Evolutionary conservation across 2,888 invertebrate genomes (phyloP), one percentile per base, ranked within the genome.

Genomic region (Agrilus biguttatus): DNA sequence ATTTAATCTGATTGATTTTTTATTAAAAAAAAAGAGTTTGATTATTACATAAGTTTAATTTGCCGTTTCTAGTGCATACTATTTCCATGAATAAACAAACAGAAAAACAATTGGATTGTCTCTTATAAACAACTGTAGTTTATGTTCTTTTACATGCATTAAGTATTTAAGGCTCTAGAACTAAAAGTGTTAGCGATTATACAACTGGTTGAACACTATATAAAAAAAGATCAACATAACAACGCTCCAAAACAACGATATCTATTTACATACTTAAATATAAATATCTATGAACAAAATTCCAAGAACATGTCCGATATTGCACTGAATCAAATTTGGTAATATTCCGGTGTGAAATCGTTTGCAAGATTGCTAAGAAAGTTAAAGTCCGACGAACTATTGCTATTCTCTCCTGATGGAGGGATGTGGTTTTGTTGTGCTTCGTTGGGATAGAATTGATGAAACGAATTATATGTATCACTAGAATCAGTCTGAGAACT

Each of bases 381-480:
- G 66, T 91, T 91, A 68, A 91, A 91, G 67, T 91, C 91, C 28
- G 90, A 88, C n/a, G 89, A 89, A 62, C 86, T 87, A 63, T 88
- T 89, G 55, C 86, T 87, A 67, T 87, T 87, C 56, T 88, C 87
- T 39, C 83, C 78, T 17, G 75, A 64, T 10, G 63, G 63, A 35
- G 67, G 60, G 50, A 58, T 48, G 42, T 58, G 55, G 28, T 52
- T 53, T 47, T 58, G 59, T 45, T 57, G 56, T 37, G 58, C 53
- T 57, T 73, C 45, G 71, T 71, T 51, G 43, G 74, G 71, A 62
- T 83, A 83, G 62, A 79, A 82, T 59, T 80, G 80, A 51, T 80
- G 80, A 62, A 78, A 82, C 45, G 76, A 77, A 52, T 76, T 77
- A 61, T 81, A 83, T 47, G 73, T 73, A 45, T 81, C 82, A 47